Evolutionary conservation across 1,140 invertebrate species (phyloP), one percentile per base, ranked within the genome.

Genomic region (Drosophila chauvacae): DNA sequence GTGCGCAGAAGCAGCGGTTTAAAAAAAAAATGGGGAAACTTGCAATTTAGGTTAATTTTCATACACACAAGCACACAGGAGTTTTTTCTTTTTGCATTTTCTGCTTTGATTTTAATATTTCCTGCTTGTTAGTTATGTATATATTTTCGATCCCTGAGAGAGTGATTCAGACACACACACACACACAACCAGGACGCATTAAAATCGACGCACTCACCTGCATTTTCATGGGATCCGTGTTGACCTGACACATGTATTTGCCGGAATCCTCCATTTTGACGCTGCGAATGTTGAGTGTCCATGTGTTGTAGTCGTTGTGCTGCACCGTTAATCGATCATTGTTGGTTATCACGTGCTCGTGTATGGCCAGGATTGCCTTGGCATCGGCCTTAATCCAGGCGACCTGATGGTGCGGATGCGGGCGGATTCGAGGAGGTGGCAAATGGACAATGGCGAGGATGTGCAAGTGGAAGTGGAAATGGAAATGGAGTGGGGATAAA

Each of bases 341-440:
- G 94, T 98, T 97, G 48, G 97, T 97, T 92, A 98, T 97, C 74
- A 98, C 97, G 92, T 97, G 96, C 91, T 97, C 97, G 93, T 98
- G 97, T 92, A 98, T 97, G 59, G 97, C 97, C 90, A 98, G 94
- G 86, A 98, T 96, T 59, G 97, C 97, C 93, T 98, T 97, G 45
- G 97, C 97, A 93, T 98, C 97, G 60, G 96, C 96, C 93, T 97
- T 97, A 93, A 98, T 97, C 97, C 97, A 98, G 65, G 97, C 97
- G 68, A 98, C 96, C 97, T 98, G 93, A 91, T 85, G 81, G 57
- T 78, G 68, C 51, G n/a, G 93, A 91, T 77, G 39, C 13, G 10
- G 10, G 33, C 7, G 47, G 14, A 23, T 13, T 37, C 44, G 26
- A 16, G n/a, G 26, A 20, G 42, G 37, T 45, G 28, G n/a, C 50